A percentile compares a stretch with the other conserved stretches of the same genome.
phyloP scores from a whole-genome alignment of 1,140 invertebrate genomes.

The Schlechtendalia chinensis region DNA sequence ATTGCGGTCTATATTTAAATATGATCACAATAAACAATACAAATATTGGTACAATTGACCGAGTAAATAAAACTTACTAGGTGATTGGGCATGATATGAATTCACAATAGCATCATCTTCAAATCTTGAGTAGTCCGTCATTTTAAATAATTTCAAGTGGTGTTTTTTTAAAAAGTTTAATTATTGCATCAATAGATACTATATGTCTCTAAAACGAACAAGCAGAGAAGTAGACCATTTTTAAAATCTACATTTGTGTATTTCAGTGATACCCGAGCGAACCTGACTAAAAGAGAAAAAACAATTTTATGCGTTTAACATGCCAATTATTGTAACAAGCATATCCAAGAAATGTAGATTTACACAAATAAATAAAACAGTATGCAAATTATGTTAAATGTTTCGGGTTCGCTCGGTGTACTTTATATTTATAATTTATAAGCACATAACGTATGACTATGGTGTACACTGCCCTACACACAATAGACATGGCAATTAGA shows the following conservation, averaged over 20 bases:
- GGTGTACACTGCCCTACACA: not conserved
- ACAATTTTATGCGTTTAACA: not conserved
- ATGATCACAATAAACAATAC: not conserved
- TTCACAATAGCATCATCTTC: constrained; percentile 47
- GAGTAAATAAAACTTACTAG: constrained; percentile 17
- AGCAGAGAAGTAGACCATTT: not conserved
- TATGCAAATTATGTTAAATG: constrained; percentile 14
- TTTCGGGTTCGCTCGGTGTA: not conserved
- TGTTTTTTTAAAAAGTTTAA: not conserved
- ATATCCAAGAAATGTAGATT: not conserved
- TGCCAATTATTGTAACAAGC: not conserved
- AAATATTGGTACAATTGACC: not conserved
- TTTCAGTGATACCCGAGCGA: not conserved
- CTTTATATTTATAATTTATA: not conserved
- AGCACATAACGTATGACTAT: not conserved
- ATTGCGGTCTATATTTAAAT: constrained; percentile 1
- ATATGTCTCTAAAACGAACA: not conserved
- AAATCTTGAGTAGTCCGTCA: constrained; percentile 47
- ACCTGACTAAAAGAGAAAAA: not conserved
- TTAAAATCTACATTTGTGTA: not conserved
- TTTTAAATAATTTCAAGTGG: not conserved
- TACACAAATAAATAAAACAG: constrained; percentile 19
- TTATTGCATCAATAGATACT: not conserved
- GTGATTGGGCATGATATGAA: constrained; percentile 42
- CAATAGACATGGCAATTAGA: not conserved